Percentiles rank a stretch among this genome's conserved stretches.
Conservation (phyloP, 2,888 invertebrate genomes). For the Plebejus anna region DNA sequence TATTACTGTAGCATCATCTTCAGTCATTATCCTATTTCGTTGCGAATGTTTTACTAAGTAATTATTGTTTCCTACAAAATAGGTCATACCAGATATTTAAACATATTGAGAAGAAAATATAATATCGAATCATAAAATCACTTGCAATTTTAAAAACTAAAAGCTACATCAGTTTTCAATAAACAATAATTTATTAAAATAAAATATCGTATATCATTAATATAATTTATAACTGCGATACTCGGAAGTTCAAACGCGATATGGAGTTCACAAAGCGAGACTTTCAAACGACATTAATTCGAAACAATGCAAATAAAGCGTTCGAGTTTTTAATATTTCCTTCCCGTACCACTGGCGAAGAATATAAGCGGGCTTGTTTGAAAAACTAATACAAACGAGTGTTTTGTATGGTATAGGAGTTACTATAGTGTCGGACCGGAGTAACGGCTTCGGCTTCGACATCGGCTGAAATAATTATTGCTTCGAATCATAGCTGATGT, state of each 20-base stretch:
- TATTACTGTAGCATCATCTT: too few species aligned
- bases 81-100: too few species aligned
- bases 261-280: slow-evolving; percentile 14
- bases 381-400: background rate
- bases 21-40: too few species aligned
- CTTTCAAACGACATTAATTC: slow-evolving; percentile 30
- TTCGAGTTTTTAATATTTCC: slow-evolving; percentile 20
- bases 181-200: background rate
- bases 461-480: background rate
- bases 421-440: background rate
- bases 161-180: too few species aligned
- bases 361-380: background rate
- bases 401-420: background rate
- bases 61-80: too few species aligned
- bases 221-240: background rate
- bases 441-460: background rate
- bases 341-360: background rate
- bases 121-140: too few species aligned
- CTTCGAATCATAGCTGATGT: too few species aligned
- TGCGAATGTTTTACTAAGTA: too few species aligned
- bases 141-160: too few species aligned
- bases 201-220: background rate
- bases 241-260: background rate
- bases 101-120: too few species aligned
- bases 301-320: slow-evolving; percentile 31